phyloP scores from a whole-genome alignment of 2,113 vertebrate species.

The Acrocephalus arundinaceus region DNA sequence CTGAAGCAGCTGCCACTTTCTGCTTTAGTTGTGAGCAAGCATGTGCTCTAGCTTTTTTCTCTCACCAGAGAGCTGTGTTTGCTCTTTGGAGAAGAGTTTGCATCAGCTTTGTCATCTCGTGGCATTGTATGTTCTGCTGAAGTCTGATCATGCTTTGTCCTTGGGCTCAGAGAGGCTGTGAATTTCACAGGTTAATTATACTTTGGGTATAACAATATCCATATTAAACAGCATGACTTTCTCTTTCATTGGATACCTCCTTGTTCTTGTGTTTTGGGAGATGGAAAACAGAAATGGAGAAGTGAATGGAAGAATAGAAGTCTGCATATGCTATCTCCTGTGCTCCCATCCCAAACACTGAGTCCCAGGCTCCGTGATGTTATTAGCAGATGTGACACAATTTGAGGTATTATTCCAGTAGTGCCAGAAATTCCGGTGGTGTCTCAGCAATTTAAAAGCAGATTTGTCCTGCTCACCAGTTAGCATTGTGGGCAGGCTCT shows the following conservation, averaged over 20 bases:
- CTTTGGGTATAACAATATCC: background rate
- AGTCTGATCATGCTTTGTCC: background rate
- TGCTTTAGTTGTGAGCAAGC: background rate
- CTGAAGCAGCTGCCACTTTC: background rate
- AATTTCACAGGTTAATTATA: background rate
- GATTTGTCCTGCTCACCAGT: background rate
- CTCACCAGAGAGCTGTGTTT: background rate
- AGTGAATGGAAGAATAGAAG: background rate
- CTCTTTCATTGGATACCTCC: background rate
- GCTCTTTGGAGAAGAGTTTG: background rate
- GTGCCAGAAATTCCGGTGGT: background rate
- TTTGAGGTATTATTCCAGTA: background rate
- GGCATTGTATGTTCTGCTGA: background rate
- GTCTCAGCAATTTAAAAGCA: background rate
- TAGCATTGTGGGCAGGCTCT: background rate
- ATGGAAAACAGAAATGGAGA: background rate
- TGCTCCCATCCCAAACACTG: background rate
- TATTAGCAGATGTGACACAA: background rate
- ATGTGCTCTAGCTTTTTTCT: background rate
- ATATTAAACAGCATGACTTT: background rate
- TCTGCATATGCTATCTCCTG: background rate
- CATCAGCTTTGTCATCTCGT: background rate
- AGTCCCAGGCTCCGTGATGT: background rate
- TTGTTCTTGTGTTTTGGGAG: background rate
- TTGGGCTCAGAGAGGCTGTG: background rate